Evolutionary conservation across 2,797 vertebrate species (phyloP).

Genomic region (Hephaestus fuliginosus): DNA sequence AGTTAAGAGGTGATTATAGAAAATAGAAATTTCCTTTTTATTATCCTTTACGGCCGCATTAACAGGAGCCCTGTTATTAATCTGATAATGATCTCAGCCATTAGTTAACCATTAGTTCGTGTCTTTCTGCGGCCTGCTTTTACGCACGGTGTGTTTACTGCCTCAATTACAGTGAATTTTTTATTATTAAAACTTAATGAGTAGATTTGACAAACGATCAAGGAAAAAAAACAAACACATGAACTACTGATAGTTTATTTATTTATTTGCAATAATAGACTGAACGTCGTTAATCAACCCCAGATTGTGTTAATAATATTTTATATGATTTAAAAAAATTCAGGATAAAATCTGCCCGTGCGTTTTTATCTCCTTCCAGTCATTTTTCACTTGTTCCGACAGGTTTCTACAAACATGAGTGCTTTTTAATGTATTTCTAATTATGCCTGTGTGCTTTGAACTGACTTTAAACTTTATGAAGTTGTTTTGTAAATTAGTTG

Average conservation of each 20-base stretch:
- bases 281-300: neutral
- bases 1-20: conserved; percentile 77
- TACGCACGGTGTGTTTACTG: conserved; percentile 36
- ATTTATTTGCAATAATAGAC: conserved; percentile 13
- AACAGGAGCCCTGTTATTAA: conserved; percentile 67
- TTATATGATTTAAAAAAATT: conserved; percentile 7
- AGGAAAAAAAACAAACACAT: neutral
- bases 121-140: conserved; percentile 63
- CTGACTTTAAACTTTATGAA: no score
- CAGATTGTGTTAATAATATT: neutral
- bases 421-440: neutral
- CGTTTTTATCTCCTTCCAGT: neutral
- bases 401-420: conserved; percentile 20
- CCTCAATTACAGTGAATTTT: conserved; percentile 6
- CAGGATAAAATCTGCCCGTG: neutral
- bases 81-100: conserved; percentile 77
- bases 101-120: conserved; percentile 71
- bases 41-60: conserved; percentile 63
- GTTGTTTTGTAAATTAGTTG: neutral
- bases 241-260: neutral
- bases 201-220: neutral
- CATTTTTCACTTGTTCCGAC: conserved; percentile 14
- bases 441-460: neutral
- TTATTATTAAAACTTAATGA: neutral
- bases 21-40: conserved; percentile 73